These are phyloP conservation scores for Catharus minimus DNA, from an alignment of 2,113 vertebrate genomes.

Conservation along the genomic window DNA sequence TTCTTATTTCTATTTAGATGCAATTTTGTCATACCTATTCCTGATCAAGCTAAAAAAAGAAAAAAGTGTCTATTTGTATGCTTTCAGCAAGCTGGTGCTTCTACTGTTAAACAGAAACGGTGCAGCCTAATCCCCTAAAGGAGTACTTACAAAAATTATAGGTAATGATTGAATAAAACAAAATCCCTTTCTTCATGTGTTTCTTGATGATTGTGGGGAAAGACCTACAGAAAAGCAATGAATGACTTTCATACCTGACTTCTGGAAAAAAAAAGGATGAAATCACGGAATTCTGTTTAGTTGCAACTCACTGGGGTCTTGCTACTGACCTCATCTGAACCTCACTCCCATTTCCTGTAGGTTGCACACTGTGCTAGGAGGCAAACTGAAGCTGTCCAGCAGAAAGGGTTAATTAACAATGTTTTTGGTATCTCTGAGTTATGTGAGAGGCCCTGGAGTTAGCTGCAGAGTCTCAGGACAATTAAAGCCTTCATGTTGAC, in stretches of 20 bases:
- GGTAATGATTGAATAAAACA: background rate
- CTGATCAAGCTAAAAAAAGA: background rate
- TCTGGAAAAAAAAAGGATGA: background rate
- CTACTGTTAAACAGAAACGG: background rate
- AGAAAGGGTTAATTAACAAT: background rate
- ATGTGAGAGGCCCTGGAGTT: background rate
- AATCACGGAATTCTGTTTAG: background rate
- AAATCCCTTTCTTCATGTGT: background rate
- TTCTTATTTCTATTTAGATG: background rate
- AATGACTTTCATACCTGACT: background rate
- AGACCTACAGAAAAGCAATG: background rate
- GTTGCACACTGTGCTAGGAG: background rate
- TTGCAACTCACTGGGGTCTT: background rate
- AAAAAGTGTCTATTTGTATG: background rate
- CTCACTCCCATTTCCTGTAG: background rate
- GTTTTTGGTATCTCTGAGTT: background rate
- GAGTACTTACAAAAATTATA: fast-evolving
- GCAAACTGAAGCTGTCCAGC: background rate
- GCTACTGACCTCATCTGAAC: background rate
- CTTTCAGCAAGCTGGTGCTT: background rate
- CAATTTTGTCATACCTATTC: background rate
- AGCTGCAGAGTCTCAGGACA: background rate
- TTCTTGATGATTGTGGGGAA: background rate
- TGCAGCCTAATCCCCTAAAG: background rate
- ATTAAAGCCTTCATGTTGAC: background rate